phyloP scores from a whole-genome alignment of 1,140 invertebrate species.

The Macrobrachium rosenbergii region DNA sequence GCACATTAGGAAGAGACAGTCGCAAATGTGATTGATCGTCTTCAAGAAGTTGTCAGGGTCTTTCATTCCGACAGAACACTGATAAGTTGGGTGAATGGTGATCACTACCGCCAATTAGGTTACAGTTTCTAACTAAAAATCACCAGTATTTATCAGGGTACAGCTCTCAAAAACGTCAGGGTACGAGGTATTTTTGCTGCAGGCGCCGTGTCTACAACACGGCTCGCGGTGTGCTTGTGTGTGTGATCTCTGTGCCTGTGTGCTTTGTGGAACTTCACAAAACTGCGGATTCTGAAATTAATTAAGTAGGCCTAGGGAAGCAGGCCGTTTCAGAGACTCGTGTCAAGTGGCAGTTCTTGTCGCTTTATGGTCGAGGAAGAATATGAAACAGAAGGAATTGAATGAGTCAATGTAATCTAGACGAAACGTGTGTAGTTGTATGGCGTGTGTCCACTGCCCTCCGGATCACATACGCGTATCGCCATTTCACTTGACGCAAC shows the following conservation, averaged over 20 bases:
- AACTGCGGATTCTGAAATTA: constrained; percentile 21
- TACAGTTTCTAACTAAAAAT: constrained; percentile 62
- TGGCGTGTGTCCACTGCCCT: too few species aligned
- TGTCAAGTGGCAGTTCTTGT: background rate
- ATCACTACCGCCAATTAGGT: constrained; percentile 61
- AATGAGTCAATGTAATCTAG: too few species aligned
- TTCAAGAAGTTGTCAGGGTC: background rate
- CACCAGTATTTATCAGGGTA: constrained; percentile 61
- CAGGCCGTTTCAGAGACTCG: constrained; percentile 13
- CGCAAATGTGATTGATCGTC: constrained; percentile 7
- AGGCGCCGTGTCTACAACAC: constrained; percentile 60
- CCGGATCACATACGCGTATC: too few species aligned
- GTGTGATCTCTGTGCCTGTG: constrained; percentile 57
- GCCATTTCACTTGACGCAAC: too few species aligned
- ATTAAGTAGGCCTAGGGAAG: background rate
- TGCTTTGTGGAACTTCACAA: constrained; percentile 21
- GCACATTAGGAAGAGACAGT: constrained; percentile 38
- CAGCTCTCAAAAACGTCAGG: constrained; percentile 62
- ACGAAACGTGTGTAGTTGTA: too few species aligned
- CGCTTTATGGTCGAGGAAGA: too few species aligned
- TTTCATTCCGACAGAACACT: background rate
- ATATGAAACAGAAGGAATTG: too few species aligned
- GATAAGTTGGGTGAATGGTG: constrained; percentile 8
- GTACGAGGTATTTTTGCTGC: constrained; percentile 61
- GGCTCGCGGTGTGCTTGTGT: constrained; percentile 59